phyloP scores from a whole-genome alignment of 92 coral and sea anemone species.

The Epizoanthus illoricatus region DNA sequence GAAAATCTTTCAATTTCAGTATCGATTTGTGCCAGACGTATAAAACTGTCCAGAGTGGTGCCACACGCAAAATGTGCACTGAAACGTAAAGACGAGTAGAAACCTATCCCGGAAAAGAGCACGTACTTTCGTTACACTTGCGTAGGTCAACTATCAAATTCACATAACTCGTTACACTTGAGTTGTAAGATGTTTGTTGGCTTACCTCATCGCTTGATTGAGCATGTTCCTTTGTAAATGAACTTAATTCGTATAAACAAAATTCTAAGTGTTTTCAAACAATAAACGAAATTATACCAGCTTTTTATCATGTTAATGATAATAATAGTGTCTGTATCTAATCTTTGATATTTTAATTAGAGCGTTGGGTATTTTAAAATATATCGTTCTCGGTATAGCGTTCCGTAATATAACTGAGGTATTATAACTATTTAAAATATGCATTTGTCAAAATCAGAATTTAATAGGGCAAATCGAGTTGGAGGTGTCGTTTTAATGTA shows the following conservation, averaged over 20 bases:
- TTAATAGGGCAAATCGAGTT: no score
- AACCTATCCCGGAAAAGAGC: conserved; percentile 16
- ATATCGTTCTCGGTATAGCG: no score
- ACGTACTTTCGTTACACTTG: not conserved
- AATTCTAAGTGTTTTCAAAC: conserved; percentile 3
- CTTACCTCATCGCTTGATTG: conserved; percentile 5
- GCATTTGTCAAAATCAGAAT: no score
- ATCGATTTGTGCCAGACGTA: not conserved
- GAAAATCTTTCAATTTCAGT: no score
- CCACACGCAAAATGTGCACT: conserved; percentile 3
- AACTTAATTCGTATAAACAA: conserved; percentile 9
- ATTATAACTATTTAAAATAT: no score
- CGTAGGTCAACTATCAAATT: not conserved
- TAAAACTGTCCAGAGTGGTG: not conserved
- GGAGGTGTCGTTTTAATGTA: no score
- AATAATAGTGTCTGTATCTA: not conserved
- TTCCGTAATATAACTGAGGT: no score
- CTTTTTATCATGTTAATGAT: not conserved
- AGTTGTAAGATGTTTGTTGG: not conserved
- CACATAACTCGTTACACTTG: not conserved
- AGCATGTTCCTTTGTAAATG: not conserved
- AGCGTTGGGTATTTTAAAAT: no score
- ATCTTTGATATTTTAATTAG: not conserved
- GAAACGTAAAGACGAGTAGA: not conserved
- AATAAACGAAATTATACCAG: not conserved